Conservation (phyloP, 2,113 vertebrate species). For the Cololabis saira region DNA sequence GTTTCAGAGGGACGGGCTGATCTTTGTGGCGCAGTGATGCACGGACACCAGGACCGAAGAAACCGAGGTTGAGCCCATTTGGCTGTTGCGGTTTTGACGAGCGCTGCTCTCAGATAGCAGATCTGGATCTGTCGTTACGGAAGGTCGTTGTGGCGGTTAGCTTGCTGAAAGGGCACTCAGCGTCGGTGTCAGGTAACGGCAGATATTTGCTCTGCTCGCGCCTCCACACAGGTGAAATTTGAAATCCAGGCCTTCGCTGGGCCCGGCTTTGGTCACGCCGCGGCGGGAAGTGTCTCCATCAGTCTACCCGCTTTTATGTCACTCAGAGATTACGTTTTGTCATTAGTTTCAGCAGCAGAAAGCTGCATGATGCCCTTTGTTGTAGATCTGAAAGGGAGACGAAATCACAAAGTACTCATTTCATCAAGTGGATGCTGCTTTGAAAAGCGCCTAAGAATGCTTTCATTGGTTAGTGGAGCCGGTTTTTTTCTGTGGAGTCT, state of each 20-base stretch:
- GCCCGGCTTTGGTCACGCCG: not conserved
- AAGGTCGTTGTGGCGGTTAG: conserved; percentile 70
- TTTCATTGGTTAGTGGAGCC: no score
- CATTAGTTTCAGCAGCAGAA: conserved; percentile 3
- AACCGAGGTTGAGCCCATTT: conserved; percentile 62
- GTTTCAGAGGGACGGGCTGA: conserved; percentile 29
- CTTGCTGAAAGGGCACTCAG: conserved; percentile 66
- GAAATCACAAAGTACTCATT: not conserved
- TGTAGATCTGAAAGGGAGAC: not conserved
- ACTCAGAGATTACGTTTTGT: conserved; percentile 1
- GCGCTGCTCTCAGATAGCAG: conserved; percentile 63
- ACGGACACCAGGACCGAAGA: conserved; percentile 66
- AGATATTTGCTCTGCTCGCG: conserved; percentile 31
- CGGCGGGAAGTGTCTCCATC: conserved; percentile 9
- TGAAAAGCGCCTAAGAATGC: not conserved
- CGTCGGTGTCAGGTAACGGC: conserved; percentile 60
- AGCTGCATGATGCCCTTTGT: not conserved
- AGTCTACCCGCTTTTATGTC: not conserved
- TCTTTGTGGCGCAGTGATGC: conserved; percentile 58
- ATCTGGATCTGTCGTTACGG: conserved; percentile 59
- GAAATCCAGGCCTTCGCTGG: conserved; percentile 38
- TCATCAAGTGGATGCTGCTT: not conserved
- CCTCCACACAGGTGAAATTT: conserved; percentile 29
- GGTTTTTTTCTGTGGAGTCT: no score
- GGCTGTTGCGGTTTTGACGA: conserved; percentile 68